Percentiles rank a stretch among this genome's conserved stretches.
phyloP scores from a whole-genome alignment of 2,113 vertebrate genomes.

The Gnathonemus longibarbis region DNA sequence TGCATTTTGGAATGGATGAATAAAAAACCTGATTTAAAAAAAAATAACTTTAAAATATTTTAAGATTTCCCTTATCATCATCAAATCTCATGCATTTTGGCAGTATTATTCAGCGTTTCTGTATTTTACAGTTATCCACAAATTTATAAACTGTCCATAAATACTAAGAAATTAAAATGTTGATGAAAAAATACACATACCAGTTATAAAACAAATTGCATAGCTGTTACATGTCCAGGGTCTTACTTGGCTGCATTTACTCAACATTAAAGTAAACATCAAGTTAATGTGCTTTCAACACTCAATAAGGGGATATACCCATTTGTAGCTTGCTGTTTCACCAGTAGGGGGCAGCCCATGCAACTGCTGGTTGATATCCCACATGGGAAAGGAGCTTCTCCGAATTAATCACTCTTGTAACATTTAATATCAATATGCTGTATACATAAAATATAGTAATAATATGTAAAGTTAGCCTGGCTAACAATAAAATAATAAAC shows the following conservation, averaged over 20 bases:
- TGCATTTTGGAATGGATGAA: neutral
- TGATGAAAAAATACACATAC: neutral
- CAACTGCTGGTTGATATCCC: neutral
- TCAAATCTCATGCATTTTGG: neutral
- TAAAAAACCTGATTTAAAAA: neutral
- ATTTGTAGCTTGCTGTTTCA: neutral
- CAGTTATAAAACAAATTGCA: neutral
- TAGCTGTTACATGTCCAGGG: neutral
- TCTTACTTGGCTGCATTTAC: neutral
- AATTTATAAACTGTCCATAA: neutral
- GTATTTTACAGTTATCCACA: neutral
- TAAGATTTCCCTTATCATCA: neutral
- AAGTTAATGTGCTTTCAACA: neutral
- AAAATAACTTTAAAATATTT: neutral
- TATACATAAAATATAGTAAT: neutral
- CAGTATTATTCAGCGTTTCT: neutral
- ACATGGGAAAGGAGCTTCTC: neutral
- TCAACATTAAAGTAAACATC: neutral
- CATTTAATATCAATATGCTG: neutral
- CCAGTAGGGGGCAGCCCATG: neutral
- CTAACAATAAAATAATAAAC: neutral
- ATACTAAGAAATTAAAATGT: neutral
- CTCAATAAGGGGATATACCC: neutral
- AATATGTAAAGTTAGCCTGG: neutral
- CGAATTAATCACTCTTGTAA: neutral